phyloP scores from a whole-genome alignment of 1,140 invertebrate genomes.

The Oreohelix idahoensis region DNA sequence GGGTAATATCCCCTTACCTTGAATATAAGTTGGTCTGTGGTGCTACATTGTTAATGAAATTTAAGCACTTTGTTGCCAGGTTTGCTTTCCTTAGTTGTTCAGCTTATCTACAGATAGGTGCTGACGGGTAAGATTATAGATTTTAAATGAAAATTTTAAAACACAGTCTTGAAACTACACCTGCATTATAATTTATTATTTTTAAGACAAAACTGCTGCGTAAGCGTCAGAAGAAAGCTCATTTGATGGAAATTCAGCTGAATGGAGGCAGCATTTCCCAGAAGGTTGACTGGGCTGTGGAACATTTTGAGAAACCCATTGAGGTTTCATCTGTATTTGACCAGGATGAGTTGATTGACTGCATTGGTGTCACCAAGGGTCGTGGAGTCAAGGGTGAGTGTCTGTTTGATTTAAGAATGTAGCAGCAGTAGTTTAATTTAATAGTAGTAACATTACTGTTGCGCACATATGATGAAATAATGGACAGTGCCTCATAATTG shows the following conservation, averaged over 20 bases:
- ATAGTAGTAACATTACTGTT: neutral
- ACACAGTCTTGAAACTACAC: no score
- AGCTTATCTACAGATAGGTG: no score
- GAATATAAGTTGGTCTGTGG: no score
- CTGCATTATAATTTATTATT: no score
- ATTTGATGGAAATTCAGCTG: constrained; percentile 99
- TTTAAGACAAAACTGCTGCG: constrained; percentile 94
- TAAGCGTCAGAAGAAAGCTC: constrained; percentile 99
- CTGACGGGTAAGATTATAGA: no score
- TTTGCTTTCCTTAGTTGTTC: no score
- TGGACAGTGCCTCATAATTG: neutral
- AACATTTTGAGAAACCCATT: constrained; percentile 94
- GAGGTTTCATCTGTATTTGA: constrained; percentile 91
- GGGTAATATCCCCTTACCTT: no score
- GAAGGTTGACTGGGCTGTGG: constrained; percentile 96
- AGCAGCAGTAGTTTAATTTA: neutral
- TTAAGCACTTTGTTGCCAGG: no score
- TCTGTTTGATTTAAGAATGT: neutral
- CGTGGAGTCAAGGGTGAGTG: constrained; percentile 96
- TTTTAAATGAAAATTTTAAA: no score
- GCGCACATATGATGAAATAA: neutral
- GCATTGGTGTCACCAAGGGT: constrained; percentile 99
- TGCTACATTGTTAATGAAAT: no score
- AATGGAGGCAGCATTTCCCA: constrained; percentile 96
- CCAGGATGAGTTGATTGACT: constrained; percentile 99